These are phyloP conservation scores for Hemiprocne comata DNA, from an alignment of 2,113 vertebrate genomes.

Conservation along the genomic window DNA sequence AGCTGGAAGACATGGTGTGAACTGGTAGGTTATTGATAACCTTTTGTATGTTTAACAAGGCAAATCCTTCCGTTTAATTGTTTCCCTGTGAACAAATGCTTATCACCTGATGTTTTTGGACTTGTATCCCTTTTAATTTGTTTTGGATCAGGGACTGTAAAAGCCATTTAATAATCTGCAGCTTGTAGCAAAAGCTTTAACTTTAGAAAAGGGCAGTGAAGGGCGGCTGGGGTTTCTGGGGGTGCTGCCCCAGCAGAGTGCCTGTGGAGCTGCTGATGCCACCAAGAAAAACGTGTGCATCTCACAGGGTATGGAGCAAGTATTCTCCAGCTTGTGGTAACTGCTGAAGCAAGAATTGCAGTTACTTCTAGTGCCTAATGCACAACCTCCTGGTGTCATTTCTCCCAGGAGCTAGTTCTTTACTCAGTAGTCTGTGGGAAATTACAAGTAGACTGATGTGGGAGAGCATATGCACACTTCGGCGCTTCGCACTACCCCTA, in stretches of 20 bases:
- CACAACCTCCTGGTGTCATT: not conserved
- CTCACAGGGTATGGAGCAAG: not conserved
- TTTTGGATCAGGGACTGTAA: conserved; percentile 40
- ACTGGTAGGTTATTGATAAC: conserved; percentile 4
- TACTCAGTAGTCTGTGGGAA: not conserved
- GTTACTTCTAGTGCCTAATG: not conserved
- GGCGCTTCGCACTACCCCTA: not conserved
- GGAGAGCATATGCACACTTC: not conserved
- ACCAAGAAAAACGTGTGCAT: rapidly evolving
- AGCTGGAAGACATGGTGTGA: not conserved
- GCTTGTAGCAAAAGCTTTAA: not conserved
- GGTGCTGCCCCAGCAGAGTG: not conserved
- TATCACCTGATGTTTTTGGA: conserved; percentile 22
- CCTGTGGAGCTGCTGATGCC: not conserved
- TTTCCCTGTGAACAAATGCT: not conserved
- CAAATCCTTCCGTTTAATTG: conserved; percentile 57
- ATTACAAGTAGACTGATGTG: not conserved
- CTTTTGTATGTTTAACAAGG: conserved; percentile 32
- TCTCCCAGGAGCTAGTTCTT: not conserved
- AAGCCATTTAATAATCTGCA: conserved; percentile 20
- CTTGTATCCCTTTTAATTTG: conserved; percentile 31
- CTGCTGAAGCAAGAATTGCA: not conserved
- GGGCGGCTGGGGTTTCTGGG: not conserved
- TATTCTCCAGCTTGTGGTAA: not conserved
- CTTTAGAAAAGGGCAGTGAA: not conserved